phyloP scores from a whole-genome alignment of 2,113 vertebrate species.

The Corydoras maculifer region DNA sequence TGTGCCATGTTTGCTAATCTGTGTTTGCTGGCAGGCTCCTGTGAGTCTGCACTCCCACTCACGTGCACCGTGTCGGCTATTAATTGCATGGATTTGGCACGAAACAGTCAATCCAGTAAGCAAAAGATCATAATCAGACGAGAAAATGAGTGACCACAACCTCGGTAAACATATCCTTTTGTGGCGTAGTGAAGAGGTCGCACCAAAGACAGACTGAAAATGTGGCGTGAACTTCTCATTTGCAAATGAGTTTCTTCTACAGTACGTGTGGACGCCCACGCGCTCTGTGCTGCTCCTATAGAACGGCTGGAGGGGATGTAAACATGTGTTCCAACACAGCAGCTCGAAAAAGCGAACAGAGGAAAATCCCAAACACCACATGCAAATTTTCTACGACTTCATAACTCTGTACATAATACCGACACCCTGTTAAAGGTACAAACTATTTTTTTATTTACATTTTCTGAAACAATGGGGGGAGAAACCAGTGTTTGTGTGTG shows the following conservation, averaged over 20 bases:
- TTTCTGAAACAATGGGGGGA: too few relatives aligned
- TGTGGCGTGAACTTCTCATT: constrained; percentile 9
- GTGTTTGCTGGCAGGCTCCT: not conserved
- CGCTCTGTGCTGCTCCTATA: not conserved
- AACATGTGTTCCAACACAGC: not conserved
- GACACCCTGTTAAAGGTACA: too few relatives aligned
- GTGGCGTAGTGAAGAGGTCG: not conserved
- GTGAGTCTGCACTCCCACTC: constrained; percentile 1
- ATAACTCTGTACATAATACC: too few relatives aligned
- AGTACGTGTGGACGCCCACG: constrained; percentile 13
- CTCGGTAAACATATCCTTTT: not conserved
- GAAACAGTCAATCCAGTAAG: not conserved
- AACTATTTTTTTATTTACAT: too few relatives aligned
- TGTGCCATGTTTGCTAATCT: not conserved
- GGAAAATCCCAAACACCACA: not conserved
- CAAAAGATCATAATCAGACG: not conserved
- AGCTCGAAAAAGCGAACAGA: too few relatives aligned
- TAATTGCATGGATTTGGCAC: constrained; percentile 23
- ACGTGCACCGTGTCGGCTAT: not conserved
- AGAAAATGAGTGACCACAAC: not conserved
- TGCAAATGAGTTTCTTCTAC: constrained; percentile 17
- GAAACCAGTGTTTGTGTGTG: too few relatives aligned
- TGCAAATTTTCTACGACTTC: not conserved
- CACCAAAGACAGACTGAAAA: not conserved
- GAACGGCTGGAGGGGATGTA: not conserved